Conservation (phyloP, 2,888 invertebrate species). For the Phyllotreta cruciferae region DNA sequence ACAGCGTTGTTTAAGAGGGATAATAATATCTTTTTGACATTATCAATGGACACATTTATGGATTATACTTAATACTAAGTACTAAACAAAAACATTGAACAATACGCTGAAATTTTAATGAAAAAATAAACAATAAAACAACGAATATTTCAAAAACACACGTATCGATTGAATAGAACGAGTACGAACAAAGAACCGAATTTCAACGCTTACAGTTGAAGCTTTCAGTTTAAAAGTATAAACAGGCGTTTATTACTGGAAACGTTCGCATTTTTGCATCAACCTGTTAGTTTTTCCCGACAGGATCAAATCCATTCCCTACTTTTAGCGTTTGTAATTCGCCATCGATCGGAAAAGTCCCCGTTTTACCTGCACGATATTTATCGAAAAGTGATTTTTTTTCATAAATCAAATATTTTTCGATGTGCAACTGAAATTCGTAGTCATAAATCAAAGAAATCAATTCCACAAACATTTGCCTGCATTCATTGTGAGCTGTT, state of each 20-base stretch:
- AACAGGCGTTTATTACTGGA: too few relatives aligned
- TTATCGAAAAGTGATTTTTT: constrained; percentile 12
- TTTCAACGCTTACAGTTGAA: too few relatives aligned
- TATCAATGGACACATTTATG: neutral
- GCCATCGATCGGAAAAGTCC: too few relatives aligned
- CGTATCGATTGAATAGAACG: too few relatives aligned
- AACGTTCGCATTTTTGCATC: too few relatives aligned
- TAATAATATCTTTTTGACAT: neutral
- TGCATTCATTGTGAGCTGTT: constrained; percentile 11
- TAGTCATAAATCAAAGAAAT: constrained; percentile 23
- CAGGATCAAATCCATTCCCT: neutral
- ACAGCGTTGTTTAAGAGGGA: neutral
- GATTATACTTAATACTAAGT: too few relatives aligned
- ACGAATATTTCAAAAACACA: too few relatives aligned
- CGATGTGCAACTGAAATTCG: constrained; percentile 22
- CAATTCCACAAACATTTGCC: constrained; percentile 21
- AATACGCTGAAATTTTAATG: too few relatives aligned
- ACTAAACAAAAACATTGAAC: too few relatives aligned
- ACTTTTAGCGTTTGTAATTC: neutral
- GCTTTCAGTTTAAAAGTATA: too few relatives aligned
- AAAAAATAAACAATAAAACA: too few relatives aligned
- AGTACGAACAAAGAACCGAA: too few relatives aligned
- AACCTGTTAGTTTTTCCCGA: neutral
- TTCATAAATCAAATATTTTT: constrained; percentile 20
- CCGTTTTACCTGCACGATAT: neutral